Conservation (phyloP, 2,888 invertebrate genomes). For the Hoplodrina blanda region DNA sequence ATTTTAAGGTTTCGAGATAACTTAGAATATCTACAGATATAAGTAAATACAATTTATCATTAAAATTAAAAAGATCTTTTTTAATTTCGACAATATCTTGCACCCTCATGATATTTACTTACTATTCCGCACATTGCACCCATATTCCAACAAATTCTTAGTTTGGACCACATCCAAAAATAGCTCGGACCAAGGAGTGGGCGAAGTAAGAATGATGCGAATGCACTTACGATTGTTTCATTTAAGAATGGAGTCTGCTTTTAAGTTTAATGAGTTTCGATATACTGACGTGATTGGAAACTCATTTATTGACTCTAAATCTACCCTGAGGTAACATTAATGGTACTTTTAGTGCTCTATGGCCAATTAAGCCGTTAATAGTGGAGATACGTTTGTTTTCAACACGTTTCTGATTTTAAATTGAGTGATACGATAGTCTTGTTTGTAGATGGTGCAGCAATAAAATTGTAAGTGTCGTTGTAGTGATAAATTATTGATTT, state of each 20-base stretch:
- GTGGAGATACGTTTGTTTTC: slow-evolving; percentile 40
- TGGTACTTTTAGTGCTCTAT: slow-evolving; percentile 52
- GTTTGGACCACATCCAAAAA: slow-evolving; percentile 72
- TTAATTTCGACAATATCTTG: not conserved
- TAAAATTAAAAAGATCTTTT: not conserved
- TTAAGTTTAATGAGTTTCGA: slow-evolving; percentile 80
- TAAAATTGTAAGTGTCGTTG: slow-evolving; percentile 29
- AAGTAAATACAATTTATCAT: not conserved
- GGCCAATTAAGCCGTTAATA: slow-evolving; percentile 56
- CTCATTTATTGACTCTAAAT: slow-evolving; percentile 65
- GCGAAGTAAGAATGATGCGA: slow-evolving; percentile 85
- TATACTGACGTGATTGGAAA: slow-evolving; percentile 76
- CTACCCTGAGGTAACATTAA: slow-evolving; percentile 52
- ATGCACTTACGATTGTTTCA: slow-evolving; percentile 86
- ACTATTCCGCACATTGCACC: slow-evolving; percentile 3
- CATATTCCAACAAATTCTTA: slow-evolving; percentile 35
- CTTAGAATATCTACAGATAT: too few relatives aligned
- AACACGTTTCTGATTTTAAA: slow-evolving; percentile 47
- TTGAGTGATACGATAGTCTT: slow-evolving; percentile 36
- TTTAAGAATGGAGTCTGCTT: slow-evolving; percentile 80
- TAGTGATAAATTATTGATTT: slow-evolving; percentile 16
- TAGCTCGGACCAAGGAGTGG: slow-evolving; percentile 86
- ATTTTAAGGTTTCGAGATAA: too few relatives aligned
- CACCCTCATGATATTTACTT: not conserved
- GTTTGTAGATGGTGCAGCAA: not conserved